A percentile compares a stretch with the other conserved stretches of the same genome.
Evolutionary conservation across 2,888 invertebrate genomes (phyloP).

Genomic region (Drosophila falleni): DNA sequence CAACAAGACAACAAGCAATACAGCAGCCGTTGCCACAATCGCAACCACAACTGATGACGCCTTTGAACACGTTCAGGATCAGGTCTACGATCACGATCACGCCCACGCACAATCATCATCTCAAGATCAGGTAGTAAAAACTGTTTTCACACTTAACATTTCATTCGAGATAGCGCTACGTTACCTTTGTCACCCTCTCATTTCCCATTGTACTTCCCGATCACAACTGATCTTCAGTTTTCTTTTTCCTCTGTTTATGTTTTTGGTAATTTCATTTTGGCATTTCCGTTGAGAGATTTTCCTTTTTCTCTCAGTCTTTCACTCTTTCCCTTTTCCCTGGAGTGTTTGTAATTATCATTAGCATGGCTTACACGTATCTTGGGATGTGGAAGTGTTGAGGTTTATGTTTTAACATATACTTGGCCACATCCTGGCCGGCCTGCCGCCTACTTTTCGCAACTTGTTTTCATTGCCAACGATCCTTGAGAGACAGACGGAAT

Average conservation of each 20-base stretch:
- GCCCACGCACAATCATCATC: conserved; percentile 18
- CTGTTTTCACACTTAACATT: conserved; percentile 60
- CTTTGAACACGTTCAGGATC: conserved; percentile 8
- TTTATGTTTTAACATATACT: conserved; percentile 25
- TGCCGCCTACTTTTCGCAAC: conserved; percentile 56
- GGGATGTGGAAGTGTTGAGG: conserved; percentile 14
- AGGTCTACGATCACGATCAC: background rate
- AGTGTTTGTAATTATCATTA: conserved; percentile 46
- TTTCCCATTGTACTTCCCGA: conserved; percentile 43
- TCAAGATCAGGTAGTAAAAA: conserved; percentile 77
- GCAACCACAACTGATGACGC: conserved; percentile 10
- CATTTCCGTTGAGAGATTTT: conserved; percentile 71
- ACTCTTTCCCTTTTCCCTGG: conserved; percentile 16
- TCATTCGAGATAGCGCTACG: background rate
- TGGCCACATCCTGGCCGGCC: conserved; percentile 36
- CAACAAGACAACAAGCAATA: conserved; percentile 18
- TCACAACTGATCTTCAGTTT: conserved; percentile 29
- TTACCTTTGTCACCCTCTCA: conserved; percentile 22
- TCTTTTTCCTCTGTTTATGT: conserved; percentile 11
- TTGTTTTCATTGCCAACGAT: conserved; percentile 53
- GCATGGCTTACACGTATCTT: conserved; percentile 63
- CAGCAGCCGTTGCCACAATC: conserved; percentile 9
- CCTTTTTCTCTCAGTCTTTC: conserved; percentile 3
- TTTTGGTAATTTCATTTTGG: conserved; percentile 62
- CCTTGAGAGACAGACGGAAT: conserved; percentile 25